Evolutionary conservation across 2,888 invertebrate species (phyloP), one percentile per base, ranked within the genome.

Genomic region (Nomada ruficornis): DNA sequence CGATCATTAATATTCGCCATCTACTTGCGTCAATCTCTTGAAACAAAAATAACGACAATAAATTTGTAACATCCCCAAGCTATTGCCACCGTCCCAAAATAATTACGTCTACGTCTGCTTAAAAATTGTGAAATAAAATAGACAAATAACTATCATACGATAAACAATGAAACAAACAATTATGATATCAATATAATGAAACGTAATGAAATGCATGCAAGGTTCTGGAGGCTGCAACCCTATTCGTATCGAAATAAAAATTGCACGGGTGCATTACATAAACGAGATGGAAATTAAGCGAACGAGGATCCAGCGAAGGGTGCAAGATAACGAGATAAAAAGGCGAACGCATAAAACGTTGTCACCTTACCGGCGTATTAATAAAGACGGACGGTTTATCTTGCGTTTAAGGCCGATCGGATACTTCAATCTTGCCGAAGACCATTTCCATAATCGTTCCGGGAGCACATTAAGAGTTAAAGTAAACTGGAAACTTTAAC

Each of bases 401-500:
- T 71, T 71, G 65, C 44, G 50, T 71, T 82, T 50, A 71, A 64
- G 47, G 23, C 79, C 60, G 83, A 79, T 83, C 72, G 72, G 59
- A 67, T 55, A 26, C 59, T 76, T 54, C 57, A 26, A 83, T 68
- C 83, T 23, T 36, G 26, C 54, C 79, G 71, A 62, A 76, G 72
- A 65, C 68, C 85, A 80, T 68, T 85, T 80, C 80, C 85, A 74
- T 85, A 82, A 85, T 82, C 82, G 80, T 73, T 85, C 75, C 44
- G 59, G 63, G 60, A 75, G 73, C 57, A 64, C 72, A 75, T 80
- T 82, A 75, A 80, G 75, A 80, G 77, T 70, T 62, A 85, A 85
- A 50, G 77, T 72, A 82, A 82, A 82, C 85, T 59, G 71, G 68
- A 55, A 85, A 85, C 85, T 85, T 80, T 85, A 85, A 85, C 85